phyloP scores from a whole-genome alignment of 2,113 vertebrate species.

The Perccottus glenii region DNA sequence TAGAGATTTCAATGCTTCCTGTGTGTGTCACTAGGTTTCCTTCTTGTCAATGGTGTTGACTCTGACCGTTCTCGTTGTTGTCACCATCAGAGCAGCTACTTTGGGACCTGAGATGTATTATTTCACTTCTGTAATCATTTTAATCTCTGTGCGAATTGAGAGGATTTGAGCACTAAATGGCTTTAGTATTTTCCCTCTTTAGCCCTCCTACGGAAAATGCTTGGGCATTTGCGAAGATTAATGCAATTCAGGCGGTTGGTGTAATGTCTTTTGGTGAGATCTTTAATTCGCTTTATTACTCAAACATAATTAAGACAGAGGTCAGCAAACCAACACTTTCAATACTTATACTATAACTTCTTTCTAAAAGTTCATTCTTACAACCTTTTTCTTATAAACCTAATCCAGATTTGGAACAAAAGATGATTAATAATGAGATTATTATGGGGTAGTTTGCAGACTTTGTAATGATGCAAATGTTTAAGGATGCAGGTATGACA shows the following conservation, averaged over 20 bases:
- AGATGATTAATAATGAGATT: not conserved
- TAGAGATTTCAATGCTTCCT: not conserved
- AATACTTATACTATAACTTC: not conserved
- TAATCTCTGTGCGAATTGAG: not conserved
- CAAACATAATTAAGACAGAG: no score
- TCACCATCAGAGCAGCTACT: conserved; percentile 84
- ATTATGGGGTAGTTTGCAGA: no score
- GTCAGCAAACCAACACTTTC: not conserved
- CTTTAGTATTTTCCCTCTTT: conserved; percentile 8
- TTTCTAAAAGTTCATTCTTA: not conserved
- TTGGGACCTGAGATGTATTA: conserved; percentile 85
- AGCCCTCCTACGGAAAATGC: conserved; percentile 86
- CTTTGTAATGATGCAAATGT: no score
- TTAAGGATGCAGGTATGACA: no score
- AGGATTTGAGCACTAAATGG: conserved; percentile 5
- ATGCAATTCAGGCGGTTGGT: conserved; percentile 88
- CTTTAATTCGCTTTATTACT: not conserved
- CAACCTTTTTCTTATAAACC: not conserved
- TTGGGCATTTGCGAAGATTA: conserved; percentile 91
- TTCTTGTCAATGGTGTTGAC: conserved; percentile 90
- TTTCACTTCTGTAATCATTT: conserved; percentile 6
- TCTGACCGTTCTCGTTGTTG: conserved; percentile 82
- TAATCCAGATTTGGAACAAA: not conserved
- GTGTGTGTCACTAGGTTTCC: conserved; percentile 83
- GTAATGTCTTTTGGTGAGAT: conserved; percentile 96